Base-by-base conservation (phyloP, 2,888 invertebrate genomes). In the Protodeltote pygarga region DNA sequence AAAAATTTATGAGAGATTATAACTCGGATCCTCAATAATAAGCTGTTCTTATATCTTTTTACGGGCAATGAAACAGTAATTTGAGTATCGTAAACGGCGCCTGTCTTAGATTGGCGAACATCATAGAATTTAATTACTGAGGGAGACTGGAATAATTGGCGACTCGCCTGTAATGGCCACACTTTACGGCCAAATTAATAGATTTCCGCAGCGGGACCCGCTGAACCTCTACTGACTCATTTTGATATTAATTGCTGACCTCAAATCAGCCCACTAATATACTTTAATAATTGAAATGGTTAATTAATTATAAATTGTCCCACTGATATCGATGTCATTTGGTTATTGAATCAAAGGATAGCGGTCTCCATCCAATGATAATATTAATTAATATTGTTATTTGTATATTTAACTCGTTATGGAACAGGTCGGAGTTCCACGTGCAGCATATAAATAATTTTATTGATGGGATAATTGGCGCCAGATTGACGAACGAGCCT, bases 51-150 rank as follows among this genome's bases (percentile, higher is more conserved):
- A 76, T 77, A 80, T 83, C 73, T 66, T 84, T 87, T 88, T 83
- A 86, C 79, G 79, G 80, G 74, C 82, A 83, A 89, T 88, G 80
- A 89, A 89, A 84, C 77, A 65, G 83, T 85, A 83, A 88, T 87
- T 84, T 79, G 80, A 82, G 82, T 85, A 88, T 87, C 89, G 83
- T 87, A 86, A 89, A 87, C 75, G 86, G 75, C 75, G 87, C 77
- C 86, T 84, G 87, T 84, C 88, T 89, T 83, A 86, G 84, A 88
- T 85, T 84, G 86, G 87, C 72, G 87, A 85, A 84, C 84, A 85
- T 84, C 87, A 87, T 85, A 84, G 84, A 87, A 84, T 90, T 91
- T 90, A 89, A 90, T 91, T 89, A 86, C 83, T 71, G 75, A 75
- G 85, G 87, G 88, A 79, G 87, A 79, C 77, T 74, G 80, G 77